Evolutionary conservation across 1,140 invertebrate species (phyloP), one percentile per base, ranked within the genome.

Genomic region (Olivierus martensii): DNA sequence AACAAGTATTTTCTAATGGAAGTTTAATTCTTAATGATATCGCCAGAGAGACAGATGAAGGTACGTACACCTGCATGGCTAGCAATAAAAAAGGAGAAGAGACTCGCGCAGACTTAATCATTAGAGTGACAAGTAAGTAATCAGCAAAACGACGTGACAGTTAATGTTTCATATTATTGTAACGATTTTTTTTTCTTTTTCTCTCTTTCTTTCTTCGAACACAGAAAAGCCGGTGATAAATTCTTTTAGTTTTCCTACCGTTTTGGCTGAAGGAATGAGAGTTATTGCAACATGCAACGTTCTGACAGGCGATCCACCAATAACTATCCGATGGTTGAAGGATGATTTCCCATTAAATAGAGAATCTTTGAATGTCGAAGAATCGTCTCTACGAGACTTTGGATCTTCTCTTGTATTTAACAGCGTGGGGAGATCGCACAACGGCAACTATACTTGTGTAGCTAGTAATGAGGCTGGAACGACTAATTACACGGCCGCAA

Each of bases 1-100:
- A 95, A 65, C 87, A 89, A 64, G 87, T 94, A 19, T 89, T 87
- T 70, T 80, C 82, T 34, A 92, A 94, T 63, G 90, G 91, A 49
- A 92, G 87, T 0, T 76, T 96, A 1, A 87, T 90, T 49, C 90
- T 96, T 61, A 84, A 91, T 67, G 91, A 92, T 67, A 87, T 95
- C 2, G 88, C 94, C 68, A 76, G 88, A 28, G 77, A 79, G 58
- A 84, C 84, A 53, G 92, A 96, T 71, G 87, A 93, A 66, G 90
- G 91, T 2, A 84, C 82, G 1, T 96, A 96, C 71, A 88, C 84
- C 0, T 96, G 92, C 67, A 85, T 90, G 6, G 91, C 89, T 14
- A 81, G 83, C 61, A 93, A 91, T 69, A 77, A 82, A 41, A 86
- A 91, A 68, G 87, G 87, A 46, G 90, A 90, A 71, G 86, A 80